Percentiles rank a stretch among this genome's conserved stretches.
These are phyloP conservation scores for Streptopelia turtur DNA, from an alignment of 2,797 vertebrate genomes.

Conservation along the genomic window DNA sequence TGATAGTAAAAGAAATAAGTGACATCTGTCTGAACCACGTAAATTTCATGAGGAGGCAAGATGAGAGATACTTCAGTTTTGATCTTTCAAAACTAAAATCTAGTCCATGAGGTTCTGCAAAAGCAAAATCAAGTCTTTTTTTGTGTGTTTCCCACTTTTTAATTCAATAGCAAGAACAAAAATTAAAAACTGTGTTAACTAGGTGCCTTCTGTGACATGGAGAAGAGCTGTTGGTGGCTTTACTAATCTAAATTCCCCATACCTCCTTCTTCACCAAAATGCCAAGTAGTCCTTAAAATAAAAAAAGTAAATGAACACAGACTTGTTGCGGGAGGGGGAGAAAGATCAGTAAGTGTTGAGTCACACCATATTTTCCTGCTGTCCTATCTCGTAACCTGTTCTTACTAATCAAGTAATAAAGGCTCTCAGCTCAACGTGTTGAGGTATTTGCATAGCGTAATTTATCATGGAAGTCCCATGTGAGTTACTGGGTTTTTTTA, in stretches of 20 bases:
- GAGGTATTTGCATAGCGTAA: not conserved
- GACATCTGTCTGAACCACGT: not conserved
- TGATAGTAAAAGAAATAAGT: not conserved
- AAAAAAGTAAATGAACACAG: not conserved
- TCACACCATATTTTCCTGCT: not conserved
- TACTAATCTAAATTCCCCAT: not conserved
- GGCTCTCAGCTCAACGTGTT: rapidly evolving
- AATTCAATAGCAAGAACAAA: not conserved
- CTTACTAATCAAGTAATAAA: not conserved
- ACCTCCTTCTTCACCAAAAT: not conserved
- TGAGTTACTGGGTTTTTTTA: not conserved
- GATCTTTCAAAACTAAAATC: not conserved
- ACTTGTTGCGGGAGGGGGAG: not conserved
- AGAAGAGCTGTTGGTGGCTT: not conserved
- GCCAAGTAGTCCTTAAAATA: not conserved
- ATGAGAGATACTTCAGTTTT: not conserved
- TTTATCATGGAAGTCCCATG: not conserved
- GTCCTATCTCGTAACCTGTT: not conserved
- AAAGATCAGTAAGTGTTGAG: not conserved
- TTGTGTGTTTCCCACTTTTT: not conserved
- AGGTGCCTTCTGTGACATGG: not conserved
- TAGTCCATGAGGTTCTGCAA: not conserved
- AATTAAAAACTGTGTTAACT: not conserved
- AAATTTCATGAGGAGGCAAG: not conserved
- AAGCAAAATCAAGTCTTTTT: not conserved